Base-by-base conservation (phyloP, 2,113 vertebrate genomes). In the Thalassarche chlororhynchos region DNA sequence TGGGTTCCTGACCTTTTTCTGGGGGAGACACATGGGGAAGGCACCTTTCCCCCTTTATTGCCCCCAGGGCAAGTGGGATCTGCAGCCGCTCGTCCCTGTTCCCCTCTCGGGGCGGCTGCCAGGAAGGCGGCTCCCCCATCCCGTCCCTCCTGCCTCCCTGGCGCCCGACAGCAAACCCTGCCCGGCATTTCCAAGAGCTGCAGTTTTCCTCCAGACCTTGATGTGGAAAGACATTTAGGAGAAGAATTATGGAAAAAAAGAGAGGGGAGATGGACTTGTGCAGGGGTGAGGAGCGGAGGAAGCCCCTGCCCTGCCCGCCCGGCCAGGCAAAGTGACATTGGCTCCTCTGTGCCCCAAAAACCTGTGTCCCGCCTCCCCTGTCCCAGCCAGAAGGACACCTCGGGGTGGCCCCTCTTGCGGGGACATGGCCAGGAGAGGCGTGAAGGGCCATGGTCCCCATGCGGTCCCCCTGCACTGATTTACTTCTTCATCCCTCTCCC, bases 31-130 rank as follows among this genome's bases (percentile, higher is more conserved):
- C 6, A 10, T 0, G 25, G 36, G 31, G 26, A n/a, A 31, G 55
- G 55, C 0, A 0, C 65, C 8, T 62, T 57, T 31, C 9, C 16
- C 44, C 26, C 13, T 1, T 13, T 24, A 23, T 9, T 52, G 38
- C 9, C 21, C 34, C 23, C 40, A 18, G 55, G 58, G 10, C 49
- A 46, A 46, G 28, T 0, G 2, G 52, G 89, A 54, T 36, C 52
- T 4, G 13, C 54, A 54, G 71, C 78, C 0, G 2, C 36, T 72
- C 18, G 3, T 16, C 65, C 34, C 72, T 52, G n/a, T 31, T 79
- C 40, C 77, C 57, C 75, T 34, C 64, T 24, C 6, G 1, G 32
- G 23, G 42, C 4, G 2, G 58, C 46, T 90, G 60, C 64, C 38
- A 52, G 81, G 85, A 60, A 38, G 21, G 31, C 44, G 28, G 55